Evolutionary conservation across 2,113 vertebrate species (phyloP).

Genomic region (Thermophis baileyi): DNA sequence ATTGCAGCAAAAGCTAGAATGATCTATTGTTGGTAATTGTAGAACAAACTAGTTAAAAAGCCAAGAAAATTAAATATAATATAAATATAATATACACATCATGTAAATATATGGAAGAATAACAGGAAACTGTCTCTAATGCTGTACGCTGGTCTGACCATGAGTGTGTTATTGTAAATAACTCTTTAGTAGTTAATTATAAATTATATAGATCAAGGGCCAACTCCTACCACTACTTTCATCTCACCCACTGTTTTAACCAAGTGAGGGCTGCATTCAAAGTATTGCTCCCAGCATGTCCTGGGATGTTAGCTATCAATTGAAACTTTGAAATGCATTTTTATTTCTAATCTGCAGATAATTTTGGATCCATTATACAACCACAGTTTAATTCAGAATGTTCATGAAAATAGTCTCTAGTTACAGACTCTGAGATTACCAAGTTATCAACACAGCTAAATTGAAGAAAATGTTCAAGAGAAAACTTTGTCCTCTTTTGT

Average conservation of each 20-base stretch:
- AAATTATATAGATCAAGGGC: neutral
- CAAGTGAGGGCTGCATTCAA: neutral
- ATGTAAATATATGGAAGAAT: neutral
- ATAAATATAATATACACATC: too few species aligned
- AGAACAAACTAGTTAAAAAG: neutral
- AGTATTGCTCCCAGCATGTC: neutral
- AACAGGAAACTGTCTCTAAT: neutral
- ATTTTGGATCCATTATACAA: neutral
- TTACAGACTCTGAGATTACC: neutral
- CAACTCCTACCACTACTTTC: neutral
- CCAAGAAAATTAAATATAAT: neutral
- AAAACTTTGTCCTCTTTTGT: neutral
- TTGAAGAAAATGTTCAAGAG: neutral
- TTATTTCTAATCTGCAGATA: neutral
- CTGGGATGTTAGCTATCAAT: neutral
- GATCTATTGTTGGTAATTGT: neutral
- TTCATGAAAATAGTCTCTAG: neutral
- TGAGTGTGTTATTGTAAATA: neutral
- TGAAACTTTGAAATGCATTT: neutral
- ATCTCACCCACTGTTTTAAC: neutral
- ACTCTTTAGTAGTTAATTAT: neutral
- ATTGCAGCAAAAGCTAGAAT: neutral
- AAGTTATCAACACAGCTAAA: neutral
- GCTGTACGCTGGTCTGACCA: neutral
- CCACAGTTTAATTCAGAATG: neutral